These are phyloP conservation scores for Drosophila persimilis DNA, from an alignment of 1,140 invertebrate species.

Conservation along the genomic window DNA sequence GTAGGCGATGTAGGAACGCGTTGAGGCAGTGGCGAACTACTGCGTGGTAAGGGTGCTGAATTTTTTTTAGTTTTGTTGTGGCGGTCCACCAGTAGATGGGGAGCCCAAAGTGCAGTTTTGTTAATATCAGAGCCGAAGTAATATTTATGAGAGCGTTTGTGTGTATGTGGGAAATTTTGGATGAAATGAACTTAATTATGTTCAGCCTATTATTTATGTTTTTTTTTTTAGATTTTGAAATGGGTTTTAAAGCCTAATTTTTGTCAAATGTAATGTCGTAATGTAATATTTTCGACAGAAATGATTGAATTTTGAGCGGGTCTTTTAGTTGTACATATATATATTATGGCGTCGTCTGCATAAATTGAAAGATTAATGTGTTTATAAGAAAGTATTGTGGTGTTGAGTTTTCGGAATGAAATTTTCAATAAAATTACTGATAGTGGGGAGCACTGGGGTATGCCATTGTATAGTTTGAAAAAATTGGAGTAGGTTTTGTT, in stretches of 20 bases:
- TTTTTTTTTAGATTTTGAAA: not conserved
- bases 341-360: not conserved
- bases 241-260: conserved; percentile 2
- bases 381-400: not conserved
- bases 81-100: conserved; percentile 13
- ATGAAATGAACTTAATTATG: conserved; percentile 6
- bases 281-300: not conserved
- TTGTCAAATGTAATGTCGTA: not conserved
- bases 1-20: conserved; percentile 3
- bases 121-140: conserved; percentile 14
- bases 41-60: conserved; percentile 6
- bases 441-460: too few relatives aligned
- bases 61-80: conserved; percentile 7
- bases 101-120: conserved; percentile 12
- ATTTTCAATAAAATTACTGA: not conserved
- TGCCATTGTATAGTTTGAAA: too few relatives aligned
- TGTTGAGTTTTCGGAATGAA: conserved; percentile 2
- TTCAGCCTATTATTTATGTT: not conserved
- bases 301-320: not conserved
- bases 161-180: not conserved
- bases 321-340: conserved; percentile 3
- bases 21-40: conserved; percentile 8
- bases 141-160: conserved; percentile 12
- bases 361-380: not conserved
- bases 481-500: too few relatives aligned